phyloP scores from a whole-genome alignment of 2,888 invertebrate genomes.

The Chaitophorus viminalis region DNA sequence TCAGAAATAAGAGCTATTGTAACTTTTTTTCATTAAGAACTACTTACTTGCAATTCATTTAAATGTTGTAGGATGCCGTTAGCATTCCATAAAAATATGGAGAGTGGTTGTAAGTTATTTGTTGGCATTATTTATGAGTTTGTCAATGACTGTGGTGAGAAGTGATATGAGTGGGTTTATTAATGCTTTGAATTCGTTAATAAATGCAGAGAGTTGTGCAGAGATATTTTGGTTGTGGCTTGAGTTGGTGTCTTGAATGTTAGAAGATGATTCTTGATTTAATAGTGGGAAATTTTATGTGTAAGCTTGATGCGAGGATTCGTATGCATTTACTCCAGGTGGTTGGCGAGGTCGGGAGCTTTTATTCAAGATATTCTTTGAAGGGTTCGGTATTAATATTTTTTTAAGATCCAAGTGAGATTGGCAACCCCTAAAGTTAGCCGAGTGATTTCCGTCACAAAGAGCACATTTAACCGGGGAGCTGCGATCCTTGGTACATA shows the following conservation, averaged over 20 bases:
- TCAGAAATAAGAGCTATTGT: neutral
- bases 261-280: slow-evolving; percentile 4
- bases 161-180: slow-evolving; percentile 12
- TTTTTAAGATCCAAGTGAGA: neutral
- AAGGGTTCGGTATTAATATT: neutral
- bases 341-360: slow-evolving; percentile 10
- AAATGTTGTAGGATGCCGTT: slow-evolving; percentile 11
- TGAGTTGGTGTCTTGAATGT: slow-evolving; percentile 9
- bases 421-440: too few species aligned
- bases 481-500: neutral
- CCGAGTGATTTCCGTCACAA: neutral
- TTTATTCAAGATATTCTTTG: neutral
- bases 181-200: slow-evolving; percentile 29
- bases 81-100: neutral
- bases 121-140: too few species aligned
- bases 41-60: slow-evolving; percentile 23
- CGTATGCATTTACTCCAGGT: neutral
- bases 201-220: slow-evolving; percentile 31
- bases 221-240: slow-evolving; percentile 12
- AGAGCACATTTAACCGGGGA: neutral
- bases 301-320: slow-evolving; percentile 10
- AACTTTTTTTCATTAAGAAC: slow-evolving; percentile 16
- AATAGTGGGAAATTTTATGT: slow-evolving; percentile 18
- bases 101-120: slow-evolving; percentile 7
- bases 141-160: slow-evolving; percentile 24